These are phyloP conservation scores for Muschampia plurimacula DNA, from an alignment of 2,888 invertebrate species.

Conservation along the genomic window DNA sequence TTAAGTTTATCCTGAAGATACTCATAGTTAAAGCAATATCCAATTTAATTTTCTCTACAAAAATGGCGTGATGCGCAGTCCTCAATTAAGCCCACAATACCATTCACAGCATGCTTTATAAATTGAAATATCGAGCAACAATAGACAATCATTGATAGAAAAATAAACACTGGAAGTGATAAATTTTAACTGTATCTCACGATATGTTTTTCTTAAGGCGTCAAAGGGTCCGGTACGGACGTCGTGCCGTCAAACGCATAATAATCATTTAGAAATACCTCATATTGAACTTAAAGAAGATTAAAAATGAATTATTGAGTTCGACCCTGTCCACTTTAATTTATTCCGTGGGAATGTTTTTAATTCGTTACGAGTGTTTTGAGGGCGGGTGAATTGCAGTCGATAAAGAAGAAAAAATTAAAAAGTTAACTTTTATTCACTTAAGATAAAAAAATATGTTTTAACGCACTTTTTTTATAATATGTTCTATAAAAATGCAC, in stretches of 20 bases:
- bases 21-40: not conserved
- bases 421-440: too few relatives aligned
- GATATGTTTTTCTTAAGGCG: slow-evolving; percentile 40
- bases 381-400: not conserved
- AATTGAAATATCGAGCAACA: slow-evolving; percentile 31
- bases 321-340: not conserved
- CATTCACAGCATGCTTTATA: slow-evolving; percentile 16
- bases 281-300: slow-evolving; percentile 6
- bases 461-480: too few relatives aligned
- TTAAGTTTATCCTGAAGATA: too few relatives aligned
- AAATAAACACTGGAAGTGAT: slow-evolving; percentile 45
- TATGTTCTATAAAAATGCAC: too few relatives aligned
- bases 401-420: not conserved
- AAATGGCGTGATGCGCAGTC: not conserved
- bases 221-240: not conserved
- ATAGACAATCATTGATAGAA: slow-evolving; percentile 44
- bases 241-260: slow-evolving; percentile 1
- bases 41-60: not conserved
- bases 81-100: slow-evolving; percentile 16
- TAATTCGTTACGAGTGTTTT: slow-evolving; percentile 1
- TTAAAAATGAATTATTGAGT: slow-evolving; percentile 3
- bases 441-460: too few relatives aligned
- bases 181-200: slow-evolving; percentile 22
- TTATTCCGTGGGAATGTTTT: slow-evolving; percentile 8
- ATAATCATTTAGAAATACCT: slow-evolving; percentile 6